These are phyloP conservation scores for Aythya baeri DNA, from an alignment of 2,113 vertebrate species.

Conservation along the genomic window DNA sequence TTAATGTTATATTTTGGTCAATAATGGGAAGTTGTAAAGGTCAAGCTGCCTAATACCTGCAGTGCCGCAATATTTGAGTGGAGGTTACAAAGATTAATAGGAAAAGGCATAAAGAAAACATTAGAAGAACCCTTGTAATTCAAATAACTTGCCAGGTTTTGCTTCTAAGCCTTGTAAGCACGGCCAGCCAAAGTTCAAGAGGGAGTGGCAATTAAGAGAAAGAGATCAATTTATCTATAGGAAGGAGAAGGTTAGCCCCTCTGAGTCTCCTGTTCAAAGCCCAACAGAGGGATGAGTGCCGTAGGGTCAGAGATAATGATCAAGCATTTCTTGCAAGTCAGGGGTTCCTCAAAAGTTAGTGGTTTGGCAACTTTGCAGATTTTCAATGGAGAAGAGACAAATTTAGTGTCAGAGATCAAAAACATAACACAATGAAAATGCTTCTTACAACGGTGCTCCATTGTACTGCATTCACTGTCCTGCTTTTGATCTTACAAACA, in stretches of 20 bases:
- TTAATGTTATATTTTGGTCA: not conserved
- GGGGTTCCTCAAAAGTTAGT: not conserved
- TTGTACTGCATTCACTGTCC: too few species aligned
- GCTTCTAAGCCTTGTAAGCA: not conserved
- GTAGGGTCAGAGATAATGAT: not conserved
- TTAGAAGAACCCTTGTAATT: not conserved
- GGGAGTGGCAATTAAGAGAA: not conserved
- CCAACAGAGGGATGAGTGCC: not conserved
- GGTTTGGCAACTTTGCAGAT: rapidly evolving
- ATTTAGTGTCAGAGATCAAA: not conserved
- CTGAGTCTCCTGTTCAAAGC: not conserved
- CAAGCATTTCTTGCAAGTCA: not conserved
- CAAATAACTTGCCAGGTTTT: not conserved
- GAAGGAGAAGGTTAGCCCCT: not conserved
- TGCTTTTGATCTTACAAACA: rapidly evolving
- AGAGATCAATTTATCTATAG: not conserved
- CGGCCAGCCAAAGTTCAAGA: not conserved
- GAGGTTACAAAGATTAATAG: not conserved
- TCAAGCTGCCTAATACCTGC: not conserved
- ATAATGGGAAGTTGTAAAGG: not conserved
- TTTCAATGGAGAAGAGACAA: not conserved
- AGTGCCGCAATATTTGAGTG: rapidly evolving
- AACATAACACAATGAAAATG: not conserved
- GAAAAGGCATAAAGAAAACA: not conserved
- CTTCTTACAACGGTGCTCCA: not conserved